Evolutionary conservation across 37 sponge, comb jelly and placozoan genomes (phyloP).

Genomic region (Eunapius fragilis): DNA sequence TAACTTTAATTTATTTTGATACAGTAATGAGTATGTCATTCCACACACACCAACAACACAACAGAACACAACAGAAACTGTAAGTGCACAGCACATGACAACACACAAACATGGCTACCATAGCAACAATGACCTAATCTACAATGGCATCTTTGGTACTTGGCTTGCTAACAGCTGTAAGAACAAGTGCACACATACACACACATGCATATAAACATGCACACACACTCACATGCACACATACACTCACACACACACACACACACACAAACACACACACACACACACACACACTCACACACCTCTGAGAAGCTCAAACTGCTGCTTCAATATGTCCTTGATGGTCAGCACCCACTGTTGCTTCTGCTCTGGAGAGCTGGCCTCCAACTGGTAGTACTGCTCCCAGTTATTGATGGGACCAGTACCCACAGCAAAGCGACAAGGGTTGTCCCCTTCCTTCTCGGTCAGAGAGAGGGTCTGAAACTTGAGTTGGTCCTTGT

Average conservation of each 20-base stretch:
- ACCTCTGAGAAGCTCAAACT: constrained; percentile 73
- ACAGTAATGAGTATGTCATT: no score
- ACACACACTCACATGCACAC: not conserved
- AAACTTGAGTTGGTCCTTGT: constrained; percentile 64
- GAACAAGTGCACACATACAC: constrained; percentile 2
- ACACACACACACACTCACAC: constrained; percentile 22
- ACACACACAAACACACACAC: constrained; percentile 14
- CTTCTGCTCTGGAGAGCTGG: constrained; percentile 34
- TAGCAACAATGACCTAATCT: no score
- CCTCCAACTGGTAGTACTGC: constrained; percentile 68
- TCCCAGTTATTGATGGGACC: constrained; percentile 35
- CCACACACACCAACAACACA: no score
- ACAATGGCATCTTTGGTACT: no score
- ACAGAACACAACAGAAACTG: no score
- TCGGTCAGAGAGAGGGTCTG: constrained; percentile 58
- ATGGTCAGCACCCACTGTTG: constrained; percentile 58
- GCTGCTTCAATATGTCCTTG: constrained; percentile 65
- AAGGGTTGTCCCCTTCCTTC: constrained; percentile 52
- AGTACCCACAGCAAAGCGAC: constrained; percentile 55
- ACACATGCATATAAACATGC: constrained; percentile 4
- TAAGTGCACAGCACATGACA: no score
- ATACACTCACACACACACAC: constrained; percentile 2
- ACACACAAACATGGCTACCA: no score
- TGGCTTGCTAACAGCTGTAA: not conserved
- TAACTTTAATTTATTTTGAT: no score